phyloP scores from a whole-genome alignment of 2,888 invertebrate species.

The Gibbula magus region DNA sequence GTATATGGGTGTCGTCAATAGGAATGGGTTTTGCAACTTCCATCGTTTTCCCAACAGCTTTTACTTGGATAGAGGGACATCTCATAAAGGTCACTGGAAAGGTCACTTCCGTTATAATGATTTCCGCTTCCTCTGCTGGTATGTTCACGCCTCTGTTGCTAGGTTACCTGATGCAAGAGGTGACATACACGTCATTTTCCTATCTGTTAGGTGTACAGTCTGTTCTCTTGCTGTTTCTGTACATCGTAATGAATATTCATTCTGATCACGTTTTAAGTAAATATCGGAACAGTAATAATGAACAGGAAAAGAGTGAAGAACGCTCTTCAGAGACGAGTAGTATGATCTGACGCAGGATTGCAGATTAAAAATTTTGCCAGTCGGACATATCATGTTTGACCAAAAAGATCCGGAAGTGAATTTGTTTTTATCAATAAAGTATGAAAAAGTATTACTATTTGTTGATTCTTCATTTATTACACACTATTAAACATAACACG shows the following conservation, averaged over 20 bases:
- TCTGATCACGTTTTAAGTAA: not conserved
- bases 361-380: no score
- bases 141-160: not conserved
- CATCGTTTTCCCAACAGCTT: constrained; percentile 4
- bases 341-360: no score
- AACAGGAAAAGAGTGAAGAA: no score
- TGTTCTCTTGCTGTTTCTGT: not conserved
- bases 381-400: no score
- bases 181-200: not conserved
- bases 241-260: not conserved
- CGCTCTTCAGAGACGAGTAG: no score
- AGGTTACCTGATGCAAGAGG: constrained; percentile 9
- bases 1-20: not conserved
- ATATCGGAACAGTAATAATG: not conserved
- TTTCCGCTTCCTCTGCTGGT: not conserved
- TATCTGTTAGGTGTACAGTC: not conserved
- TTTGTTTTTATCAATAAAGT: no score
- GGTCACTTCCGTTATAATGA: not conserved
- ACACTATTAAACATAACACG: no score
- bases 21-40: not conserved
- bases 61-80: not conserved
- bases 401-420: no score
- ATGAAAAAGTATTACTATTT: no score
- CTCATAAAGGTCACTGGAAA: constrained; percentile 13
- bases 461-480: no score